Evolutionary conservation across 2,797 vertebrate species (phyloP).

Genomic region (Sylvia borin): DNA sequence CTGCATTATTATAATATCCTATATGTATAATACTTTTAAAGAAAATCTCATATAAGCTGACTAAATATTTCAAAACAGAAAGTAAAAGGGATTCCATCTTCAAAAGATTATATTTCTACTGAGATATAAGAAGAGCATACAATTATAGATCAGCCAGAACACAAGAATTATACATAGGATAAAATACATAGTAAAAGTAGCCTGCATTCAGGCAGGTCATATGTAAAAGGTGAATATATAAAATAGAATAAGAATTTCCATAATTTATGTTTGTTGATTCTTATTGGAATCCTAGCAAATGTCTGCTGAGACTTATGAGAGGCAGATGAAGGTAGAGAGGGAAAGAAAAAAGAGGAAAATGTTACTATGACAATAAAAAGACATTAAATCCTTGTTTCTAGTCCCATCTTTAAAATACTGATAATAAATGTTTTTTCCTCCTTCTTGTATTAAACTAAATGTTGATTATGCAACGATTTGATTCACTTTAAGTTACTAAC

Average conservation of each 20-base stretch:
- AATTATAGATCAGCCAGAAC: background rate
- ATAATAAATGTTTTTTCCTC: background rate
- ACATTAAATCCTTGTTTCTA: background rate
- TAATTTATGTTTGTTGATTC: background rate
- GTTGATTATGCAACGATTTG: background rate
- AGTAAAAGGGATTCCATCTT: background rate
- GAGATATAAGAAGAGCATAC: background rate
- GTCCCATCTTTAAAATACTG: background rate
- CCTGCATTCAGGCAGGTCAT: background rate
- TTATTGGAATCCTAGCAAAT: background rate
- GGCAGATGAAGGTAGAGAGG: background rate
- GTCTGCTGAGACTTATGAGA: background rate
- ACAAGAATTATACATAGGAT: background rate
- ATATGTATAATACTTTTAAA: background rate
- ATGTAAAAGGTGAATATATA: background rate
- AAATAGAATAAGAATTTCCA: background rate
- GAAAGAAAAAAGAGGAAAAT: background rate
- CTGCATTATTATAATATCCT: rapidly evolving
- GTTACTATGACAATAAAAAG: background rate
- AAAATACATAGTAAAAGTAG: background rate
- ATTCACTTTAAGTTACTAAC: background rate
- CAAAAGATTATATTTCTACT: background rate
- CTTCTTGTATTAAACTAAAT: background rate
- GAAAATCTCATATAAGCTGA: background rate
- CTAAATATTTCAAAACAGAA: background rate